Percentiles rank a stretch among this genome's conserved stretches.
Conservation (phyloP, 2,888 invertebrate species). For the Caenorhabditis japonica region DNA sequence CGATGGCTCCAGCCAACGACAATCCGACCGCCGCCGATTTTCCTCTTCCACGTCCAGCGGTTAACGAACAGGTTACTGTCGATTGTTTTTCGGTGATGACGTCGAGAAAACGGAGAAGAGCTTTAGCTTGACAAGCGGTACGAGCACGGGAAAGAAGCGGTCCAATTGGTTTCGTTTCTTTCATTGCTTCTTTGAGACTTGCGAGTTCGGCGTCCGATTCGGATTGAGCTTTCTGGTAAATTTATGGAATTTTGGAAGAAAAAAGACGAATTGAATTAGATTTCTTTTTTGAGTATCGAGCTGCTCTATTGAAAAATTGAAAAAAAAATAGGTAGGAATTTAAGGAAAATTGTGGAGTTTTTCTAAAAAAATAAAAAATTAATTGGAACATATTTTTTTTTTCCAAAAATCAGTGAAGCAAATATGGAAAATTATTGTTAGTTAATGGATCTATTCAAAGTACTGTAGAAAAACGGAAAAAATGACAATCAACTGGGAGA, state of each 20-base stretch:
- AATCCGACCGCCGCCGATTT: slow-evolving; percentile 95
- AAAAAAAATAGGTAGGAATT: too few species aligned
- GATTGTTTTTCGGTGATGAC: slow-evolving; percentile 91
- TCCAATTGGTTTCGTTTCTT: slow-evolving; percentile 92
- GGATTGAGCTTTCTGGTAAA: slow-evolving; percentile 63
- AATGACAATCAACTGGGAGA: too few species aligned
- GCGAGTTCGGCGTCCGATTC: slow-evolving; percentile 82
- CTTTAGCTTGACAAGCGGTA: slow-evolving; percentile 80
- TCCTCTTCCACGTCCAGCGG: slow-evolving; percentile 93
- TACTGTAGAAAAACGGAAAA: too few species aligned
- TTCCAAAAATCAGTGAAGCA: too few species aligned
- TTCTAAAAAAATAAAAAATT: background rate
- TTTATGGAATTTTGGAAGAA: too few species aligned
- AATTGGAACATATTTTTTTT: background rate
- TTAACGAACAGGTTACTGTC: slow-evolving; percentile 91
- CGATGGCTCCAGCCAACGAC: slow-evolving; percentile 84
- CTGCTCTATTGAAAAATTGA: too few species aligned
- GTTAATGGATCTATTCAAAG: too few species aligned
- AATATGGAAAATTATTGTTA: too few species aligned
- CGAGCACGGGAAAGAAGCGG: slow-evolving; percentile 89
- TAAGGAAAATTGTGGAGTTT: background rate
- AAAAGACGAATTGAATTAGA: too few species aligned
- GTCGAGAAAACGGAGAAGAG: slow-evolving; percentile 88
- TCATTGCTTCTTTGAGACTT: slow-evolving; percentile 86
- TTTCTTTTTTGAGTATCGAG: too few species aligned